These are phyloP conservation scores for Hippocampus mohnikei DNA, from an alignment of 2,113 vertebrate species.

Conservation along the genomic window DNA sequence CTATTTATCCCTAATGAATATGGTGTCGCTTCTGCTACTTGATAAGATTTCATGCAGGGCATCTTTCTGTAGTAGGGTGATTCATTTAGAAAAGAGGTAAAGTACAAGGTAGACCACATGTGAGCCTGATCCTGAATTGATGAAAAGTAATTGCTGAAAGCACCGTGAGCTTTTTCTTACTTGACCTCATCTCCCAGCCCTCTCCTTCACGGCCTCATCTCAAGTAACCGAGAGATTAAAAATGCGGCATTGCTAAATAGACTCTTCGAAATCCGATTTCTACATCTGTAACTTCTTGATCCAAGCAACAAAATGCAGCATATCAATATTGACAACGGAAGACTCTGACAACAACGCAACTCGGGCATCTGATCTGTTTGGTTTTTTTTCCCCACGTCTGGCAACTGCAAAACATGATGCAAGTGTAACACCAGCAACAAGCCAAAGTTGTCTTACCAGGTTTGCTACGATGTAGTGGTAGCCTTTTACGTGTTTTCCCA, in stretches of 20 bases:
- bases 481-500: conserved; percentile 94
- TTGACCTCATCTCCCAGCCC: conserved; percentile 21
- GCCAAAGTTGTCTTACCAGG: conserved; percentile 78
- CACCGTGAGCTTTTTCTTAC: conserved; percentile 27
- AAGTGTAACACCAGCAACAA: neutral
- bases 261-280: conserved; percentile 1
- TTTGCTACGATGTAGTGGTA: conserved; percentile 97
- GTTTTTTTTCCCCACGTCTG: too few species aligned
- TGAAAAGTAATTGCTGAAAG: conserved; percentile 55
- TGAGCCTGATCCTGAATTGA: conserved; percentile 34
- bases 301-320: neutral
- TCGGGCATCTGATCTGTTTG: neutral
- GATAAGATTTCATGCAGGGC: conserved; percentile 20
- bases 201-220: conserved; percentile 21
- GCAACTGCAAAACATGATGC: neutral
- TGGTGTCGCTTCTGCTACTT: conserved; percentile 17
- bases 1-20: conserved; percentile 10
- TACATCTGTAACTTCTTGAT: conserved; percentile 17
- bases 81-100: conserved; percentile 20
- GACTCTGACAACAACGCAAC: neutral
- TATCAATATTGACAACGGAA: neutral
- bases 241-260: conserved; percentile 27
- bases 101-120: conserved; percentile 28
- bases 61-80: conserved; percentile 25
- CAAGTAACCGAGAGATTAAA: conserved; percentile 36